These are phyloP conservation scores for Dromaius novaehollandiae DNA, from an alignment of 2,113 vertebrate genomes.

Conservation along the genomic window DNA sequence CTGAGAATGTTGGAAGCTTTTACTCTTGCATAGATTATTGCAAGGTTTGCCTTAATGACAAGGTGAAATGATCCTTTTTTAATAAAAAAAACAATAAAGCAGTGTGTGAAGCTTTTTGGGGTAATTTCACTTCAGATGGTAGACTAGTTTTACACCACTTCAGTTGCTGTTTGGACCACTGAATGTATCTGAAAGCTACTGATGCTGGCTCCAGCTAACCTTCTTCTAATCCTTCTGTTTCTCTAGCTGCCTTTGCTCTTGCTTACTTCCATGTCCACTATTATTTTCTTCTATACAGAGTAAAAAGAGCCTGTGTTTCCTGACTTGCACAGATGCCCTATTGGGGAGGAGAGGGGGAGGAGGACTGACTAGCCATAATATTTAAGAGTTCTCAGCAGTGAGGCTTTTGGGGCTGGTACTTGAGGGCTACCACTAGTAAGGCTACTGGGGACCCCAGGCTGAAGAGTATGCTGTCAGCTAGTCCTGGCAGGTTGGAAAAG, in stretches of 20 bases:
- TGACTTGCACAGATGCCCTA: not conserved
- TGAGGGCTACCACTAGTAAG: not conserved
- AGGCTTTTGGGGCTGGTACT: not conserved
- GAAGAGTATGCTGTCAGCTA: rapidly evolving
- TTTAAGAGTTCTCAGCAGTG: rapidly evolving
- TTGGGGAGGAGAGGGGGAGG: not conserved
- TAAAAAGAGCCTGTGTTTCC: not conserved
- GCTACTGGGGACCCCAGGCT: not conserved
- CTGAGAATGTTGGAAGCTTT: not conserved
- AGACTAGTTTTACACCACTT: not conserved
- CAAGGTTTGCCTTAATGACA: not conserved
- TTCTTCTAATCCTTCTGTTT: not conserved
- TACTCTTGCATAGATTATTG: not conserved
- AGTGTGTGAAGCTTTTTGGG: not conserved
- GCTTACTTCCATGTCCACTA: not conserved
- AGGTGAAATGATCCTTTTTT: not conserved
- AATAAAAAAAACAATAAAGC: not conserved
- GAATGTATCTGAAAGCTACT: not conserved
- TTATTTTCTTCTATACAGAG: not conserved
- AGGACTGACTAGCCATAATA: not conserved
- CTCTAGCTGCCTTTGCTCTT: not conserved
- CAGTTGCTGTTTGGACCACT: not conserved
- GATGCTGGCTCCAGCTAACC: not conserved
- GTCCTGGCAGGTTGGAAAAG: not conserved
- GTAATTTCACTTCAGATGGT: not conserved